A percentile compares a stretch with the other conserved stretches of the same genome.
phyloP scores from a whole-genome alignment of 2,888 invertebrate species.

The Lacanobia wlatinum region DNA sequence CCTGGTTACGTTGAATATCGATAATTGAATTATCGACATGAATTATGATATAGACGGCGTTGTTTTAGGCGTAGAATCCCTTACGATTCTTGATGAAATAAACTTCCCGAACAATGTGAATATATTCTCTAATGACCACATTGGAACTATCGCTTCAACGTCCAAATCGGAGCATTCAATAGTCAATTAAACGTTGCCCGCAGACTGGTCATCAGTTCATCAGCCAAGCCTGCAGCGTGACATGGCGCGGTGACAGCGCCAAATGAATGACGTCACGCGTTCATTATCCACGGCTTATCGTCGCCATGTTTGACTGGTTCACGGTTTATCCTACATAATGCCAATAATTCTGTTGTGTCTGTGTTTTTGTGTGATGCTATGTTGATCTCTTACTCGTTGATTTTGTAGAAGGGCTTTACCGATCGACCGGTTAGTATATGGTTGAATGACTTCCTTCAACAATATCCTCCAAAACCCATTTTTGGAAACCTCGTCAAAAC shows the following conservation, averaged over 20 bases:
- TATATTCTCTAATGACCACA: neutral
- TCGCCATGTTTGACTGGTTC: slow-evolving; percentile 8
- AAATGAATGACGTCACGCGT: slow-evolving; percentile 36
- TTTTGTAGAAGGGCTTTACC: neutral
- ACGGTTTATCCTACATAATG: slow-evolving; percentile 13
- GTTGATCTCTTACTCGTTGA: neutral
- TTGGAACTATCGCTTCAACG: slow-evolving; percentile 1
- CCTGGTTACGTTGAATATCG: neutral
- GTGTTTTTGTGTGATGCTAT: neutral
- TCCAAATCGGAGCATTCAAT: neutral
- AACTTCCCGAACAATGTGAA: neutral
- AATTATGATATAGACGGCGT: neutral
- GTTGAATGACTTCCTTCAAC: neutral
- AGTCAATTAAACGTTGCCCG: slow-evolving; percentile 8
- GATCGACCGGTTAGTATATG: neutral
- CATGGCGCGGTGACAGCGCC: neutral
- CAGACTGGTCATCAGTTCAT: neutral
- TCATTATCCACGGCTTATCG: slow-evolving; percentile 44
- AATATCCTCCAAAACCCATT: neutral
- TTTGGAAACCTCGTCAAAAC: neutral
- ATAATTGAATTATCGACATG: slow-evolving; percentile 9
- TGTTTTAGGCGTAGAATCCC: neutral
- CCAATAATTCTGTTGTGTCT: neutral
- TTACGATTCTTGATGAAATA: neutral
- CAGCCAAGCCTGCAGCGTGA: neutral